phyloP scores from a whole-genome alignment of 2,888 invertebrate genomes.

The Galeruca laticollis region DNA sequence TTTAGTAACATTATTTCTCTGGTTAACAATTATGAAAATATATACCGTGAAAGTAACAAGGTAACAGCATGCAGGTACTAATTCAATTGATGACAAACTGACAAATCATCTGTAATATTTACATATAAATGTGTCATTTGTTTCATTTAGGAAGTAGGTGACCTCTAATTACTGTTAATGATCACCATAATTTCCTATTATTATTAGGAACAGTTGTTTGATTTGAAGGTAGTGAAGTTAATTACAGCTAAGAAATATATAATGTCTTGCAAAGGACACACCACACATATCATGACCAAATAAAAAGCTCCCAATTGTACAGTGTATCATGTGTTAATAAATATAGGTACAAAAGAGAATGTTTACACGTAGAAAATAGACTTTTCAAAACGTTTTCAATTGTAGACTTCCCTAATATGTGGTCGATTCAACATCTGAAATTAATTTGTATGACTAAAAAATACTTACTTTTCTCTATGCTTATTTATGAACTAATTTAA shows the following conservation, averaged over 20 bases:
- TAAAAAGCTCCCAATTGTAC: no score
- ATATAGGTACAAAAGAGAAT: no score
- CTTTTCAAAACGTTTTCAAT: no score
- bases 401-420: no score
- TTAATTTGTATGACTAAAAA: neutral
- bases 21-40: neutral
- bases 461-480: conserved; percentile 32
- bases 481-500: conserved; percentile 25
- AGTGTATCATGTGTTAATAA: neutral
- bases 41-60: conserved; percentile 6
- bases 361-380: no score
- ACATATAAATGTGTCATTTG: neutral
- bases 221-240: no score
- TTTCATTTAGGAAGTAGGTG: conserved; percentile 4
- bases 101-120: conserved; percentile 3
- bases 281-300: no score
- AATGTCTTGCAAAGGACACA: no score
- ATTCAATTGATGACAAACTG: neutral
- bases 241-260: no score
- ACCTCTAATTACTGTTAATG: neutral
- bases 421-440: neutral
- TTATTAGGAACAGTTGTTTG: no score
- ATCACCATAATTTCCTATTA: no score
- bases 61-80: neutral
- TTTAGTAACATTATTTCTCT: no score